Percentiles rank a stretch among this genome's conserved stretches.
Evolutionary conservation across 1,140 invertebrate genomes (phyloP).

Genomic region (Apocrypta bakeri): DNA sequence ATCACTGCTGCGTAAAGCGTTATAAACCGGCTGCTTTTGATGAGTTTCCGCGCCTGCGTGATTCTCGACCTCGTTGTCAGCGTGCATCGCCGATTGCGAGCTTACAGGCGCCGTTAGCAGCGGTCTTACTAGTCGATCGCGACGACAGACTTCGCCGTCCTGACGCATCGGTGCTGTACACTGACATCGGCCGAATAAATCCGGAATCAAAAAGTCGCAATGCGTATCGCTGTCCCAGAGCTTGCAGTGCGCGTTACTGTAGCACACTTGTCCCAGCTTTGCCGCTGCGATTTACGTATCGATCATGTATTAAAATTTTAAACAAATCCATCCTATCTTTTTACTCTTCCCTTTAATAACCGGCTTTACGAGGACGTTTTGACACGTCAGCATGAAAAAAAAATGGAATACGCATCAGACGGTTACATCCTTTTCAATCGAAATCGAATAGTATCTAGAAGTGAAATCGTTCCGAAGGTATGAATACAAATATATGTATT

Average conservation of each 20-base stretch:
- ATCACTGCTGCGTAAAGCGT: not conserved
- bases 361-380: too few species aligned
- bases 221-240: slow-evolving; percentile 87
- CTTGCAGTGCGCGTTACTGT: slow-evolving; percentile 90
- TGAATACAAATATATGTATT: too few species aligned
- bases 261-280: slow-evolving; percentile 90
- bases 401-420: too few species aligned
- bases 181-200: slow-evolving; percentile 90
- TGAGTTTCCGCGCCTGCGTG: slow-evolving; percentile 38
- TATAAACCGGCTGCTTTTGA: slow-evolving; percentile 27
- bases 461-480: too few species aligned
- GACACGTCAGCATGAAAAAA: too few species aligned
- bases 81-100: slow-evolving; percentile 35
- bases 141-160: slow-evolving; percentile 77
- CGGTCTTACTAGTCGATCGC: slow-evolving; percentile 66
- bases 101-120: slow-evolving; percentile 31
- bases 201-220: slow-evolving; percentile 91
- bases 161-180: slow-evolving; percentile 83
- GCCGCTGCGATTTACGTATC: slow-evolving; percentile 80
- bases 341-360: too few species aligned
- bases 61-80: slow-evolving; percentile 30
- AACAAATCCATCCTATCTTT: too few species aligned
- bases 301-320: too few species aligned
- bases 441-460: too few species aligned
- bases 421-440: too few species aligned